A percentile compares a stretch with the other conserved stretches of the same genome.
These are phyloP conservation scores for Mya arenaria DNA, from an alignment of 1,140 invertebrate genomes.

Conservation along the genomic window DNA sequence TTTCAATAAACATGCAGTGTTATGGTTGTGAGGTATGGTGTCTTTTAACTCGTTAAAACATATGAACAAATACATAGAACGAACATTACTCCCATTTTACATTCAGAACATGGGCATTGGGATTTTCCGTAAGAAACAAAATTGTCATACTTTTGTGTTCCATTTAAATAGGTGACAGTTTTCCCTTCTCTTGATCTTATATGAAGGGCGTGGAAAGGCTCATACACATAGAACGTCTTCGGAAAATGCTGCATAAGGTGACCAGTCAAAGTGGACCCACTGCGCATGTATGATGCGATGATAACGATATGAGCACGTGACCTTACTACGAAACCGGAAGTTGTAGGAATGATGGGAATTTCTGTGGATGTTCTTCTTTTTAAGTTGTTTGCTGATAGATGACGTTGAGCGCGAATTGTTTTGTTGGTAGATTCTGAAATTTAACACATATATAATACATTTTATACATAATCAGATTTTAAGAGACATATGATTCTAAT, in stretches of 20 bases:
- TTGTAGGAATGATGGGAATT: not conserved
- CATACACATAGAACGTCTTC: conserved; percentile 65
- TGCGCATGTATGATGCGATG: conserved; percentile 66
- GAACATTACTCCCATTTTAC: not conserved
- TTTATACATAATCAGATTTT: too few relatives aligned
- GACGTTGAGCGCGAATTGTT: too few relatives aligned
- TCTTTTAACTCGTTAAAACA: too few relatives aligned
- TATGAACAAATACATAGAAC: not conserved
- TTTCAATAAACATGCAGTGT: too few relatives aligned
- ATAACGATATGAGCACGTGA: conserved; percentile 34
- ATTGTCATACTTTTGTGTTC: conserved; percentile 21
- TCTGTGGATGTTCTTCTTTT: too few relatives aligned
- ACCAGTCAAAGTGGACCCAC: conserved; percentile 67
- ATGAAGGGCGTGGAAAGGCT: conserved; percentile 58
- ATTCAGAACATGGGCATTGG: not conserved
- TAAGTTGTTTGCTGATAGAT: too few relatives aligned
- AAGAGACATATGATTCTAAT: too few relatives aligned
- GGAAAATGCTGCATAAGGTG: conserved; percentile 66
- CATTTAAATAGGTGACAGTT: conserved; percentile 27
- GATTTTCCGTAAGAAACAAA: not conserved
- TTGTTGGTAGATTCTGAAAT: too few relatives aligned
- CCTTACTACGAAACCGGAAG: not conserved
- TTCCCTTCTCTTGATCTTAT: not conserved
- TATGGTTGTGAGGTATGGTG: too few relatives aligned
- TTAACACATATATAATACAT: too few relatives aligned